Evolutionary conservation across 2,888 invertebrate genomes (phyloP), one percentile per base, ranked within the genome.

Genomic region (Macrophya annulata): DNA sequence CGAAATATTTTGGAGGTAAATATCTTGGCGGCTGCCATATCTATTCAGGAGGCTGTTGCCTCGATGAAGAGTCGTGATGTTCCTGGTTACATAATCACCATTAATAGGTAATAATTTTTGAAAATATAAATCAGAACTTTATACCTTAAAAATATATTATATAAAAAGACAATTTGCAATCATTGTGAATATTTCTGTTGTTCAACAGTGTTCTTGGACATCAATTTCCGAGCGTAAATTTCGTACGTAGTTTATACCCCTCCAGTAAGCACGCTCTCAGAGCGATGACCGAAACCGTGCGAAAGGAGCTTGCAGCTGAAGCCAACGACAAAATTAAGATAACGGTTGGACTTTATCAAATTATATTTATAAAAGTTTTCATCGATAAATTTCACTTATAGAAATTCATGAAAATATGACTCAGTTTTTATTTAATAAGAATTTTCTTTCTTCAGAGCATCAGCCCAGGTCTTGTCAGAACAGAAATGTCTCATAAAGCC

Each of bases 11-110:
- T 95, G 0, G 94, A 94, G 21, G 93, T 95, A 10, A 96, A 96
- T 91, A 94, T 96, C 0, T 90, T 96, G 55, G 95, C 94, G 0
- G 91, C 95, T 0, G 94, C 95, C 43, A 93, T 95, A 21, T 95
- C 95, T 87, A 92, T 95, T 4, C 93, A 95, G 71, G 95, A 96
- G 90, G 94, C 95, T 0, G 89, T 95, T 0, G 94, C 94, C 85
- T 93, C 94, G 0, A 95, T 96, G 95, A 93, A 93, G 48, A 93
- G 94, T 40, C 92, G 93, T 51, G 92, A 93, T 2, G 92, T 93
- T 0, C 94, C 94, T 62, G 96, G 95, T 0, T 96, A 96, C 87
- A 95, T 96, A 86, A 93, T 96, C 83, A 94, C 95, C 82, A 94
- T 96, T 84, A 96, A 95, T 91, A 96, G 96, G 96, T 95, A 17